A percentile compares a stretch with the other conserved stretches of the same genome.
These are phyloP conservation scores for Penelope pileata DNA, from an alignment of 2,113 vertebrate genomes.

Conservation along the genomic window DNA sequence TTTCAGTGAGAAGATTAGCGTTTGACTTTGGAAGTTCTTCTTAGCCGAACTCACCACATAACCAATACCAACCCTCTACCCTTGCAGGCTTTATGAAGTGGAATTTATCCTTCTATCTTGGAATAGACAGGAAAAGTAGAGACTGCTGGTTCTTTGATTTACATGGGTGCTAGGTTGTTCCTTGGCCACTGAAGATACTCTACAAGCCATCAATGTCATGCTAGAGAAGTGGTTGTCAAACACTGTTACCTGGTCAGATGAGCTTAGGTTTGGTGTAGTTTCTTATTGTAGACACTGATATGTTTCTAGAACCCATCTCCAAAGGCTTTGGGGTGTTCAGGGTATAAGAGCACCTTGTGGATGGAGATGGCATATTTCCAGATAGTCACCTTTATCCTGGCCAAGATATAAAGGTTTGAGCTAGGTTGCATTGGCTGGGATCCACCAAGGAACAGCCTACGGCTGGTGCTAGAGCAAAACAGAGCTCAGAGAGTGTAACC, in stretches of 20 bases:
- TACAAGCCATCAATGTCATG: background rate
- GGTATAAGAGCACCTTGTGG: background rate
- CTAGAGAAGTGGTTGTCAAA: background rate
- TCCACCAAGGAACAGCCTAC: background rate
- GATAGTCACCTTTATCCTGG: background rate
- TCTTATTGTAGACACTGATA: background rate
- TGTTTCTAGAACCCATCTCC: background rate
- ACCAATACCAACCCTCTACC: background rate
- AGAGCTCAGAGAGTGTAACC: background rate
- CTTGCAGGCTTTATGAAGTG: background rate
- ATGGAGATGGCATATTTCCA: background rate
- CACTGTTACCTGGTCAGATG: background rate
- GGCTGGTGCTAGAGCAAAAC: background rate
- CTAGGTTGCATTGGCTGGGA: background rate
- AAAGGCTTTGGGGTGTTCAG: background rate
- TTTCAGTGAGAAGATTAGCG: background rate
- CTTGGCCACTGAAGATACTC: background rate
- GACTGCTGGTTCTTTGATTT: background rate
- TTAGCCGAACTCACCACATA: background rate
- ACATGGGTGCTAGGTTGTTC: background rate
- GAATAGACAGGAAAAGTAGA: background rate
- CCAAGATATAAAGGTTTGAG: background rate
- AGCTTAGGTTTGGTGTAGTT: background rate
- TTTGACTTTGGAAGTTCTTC: background rate
- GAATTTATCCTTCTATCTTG: background rate